phyloP scores from a whole-genome alignment of 2,888 invertebrate genomes.

The Vanessa cardui region DNA sequence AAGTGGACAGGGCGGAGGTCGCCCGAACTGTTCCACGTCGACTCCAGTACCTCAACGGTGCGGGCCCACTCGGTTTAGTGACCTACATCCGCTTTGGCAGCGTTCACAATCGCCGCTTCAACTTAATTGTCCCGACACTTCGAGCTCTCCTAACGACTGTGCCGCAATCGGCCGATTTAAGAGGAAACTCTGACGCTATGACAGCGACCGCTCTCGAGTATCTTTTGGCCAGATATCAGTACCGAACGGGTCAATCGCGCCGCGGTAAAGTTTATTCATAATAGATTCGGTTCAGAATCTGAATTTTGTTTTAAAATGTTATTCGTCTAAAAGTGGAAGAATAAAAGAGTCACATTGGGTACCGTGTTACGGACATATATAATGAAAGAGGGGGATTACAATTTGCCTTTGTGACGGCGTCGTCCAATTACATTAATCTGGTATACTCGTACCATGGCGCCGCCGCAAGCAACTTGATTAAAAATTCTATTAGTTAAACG shows the following conservation, averaged over 20 bases:
- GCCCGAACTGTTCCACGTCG: slow-evolving; percentile 54
- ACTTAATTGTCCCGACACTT: slow-evolving; percentile 83
- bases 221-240: slow-evolving; percentile 58
- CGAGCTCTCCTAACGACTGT: slow-evolving; percentile 79
- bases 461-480: slow-evolving; percentile 79
- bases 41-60: slow-evolving; percentile 67
- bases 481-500: slow-evolving; percentile 82
- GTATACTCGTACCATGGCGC: slow-evolving; percentile 64
- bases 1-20: slow-evolving; percentile 61
- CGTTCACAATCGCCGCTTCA: slow-evolving; percentile 81
- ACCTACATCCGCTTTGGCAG: slow-evolving; percentile 83
- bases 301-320: slow-evolving; percentile 63
- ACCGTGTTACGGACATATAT: slow-evolving; percentile 68
- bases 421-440: slow-evolving; percentile 82
- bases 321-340: slow-evolving; percentile 50
- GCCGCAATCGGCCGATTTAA: slow-evolving; percentile 80
- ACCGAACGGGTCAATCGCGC: slow-evolving; percentile 60
- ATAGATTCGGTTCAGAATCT: slow-evolving; percentile 59
- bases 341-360: slow-evolving; percentile 68
- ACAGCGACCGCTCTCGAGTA: slow-evolving; percentile 57
- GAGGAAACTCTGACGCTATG: slow-evolving; percentile 61
- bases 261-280: slow-evolving; percentile 41
- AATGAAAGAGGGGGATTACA: slow-evolving; percentile 79
- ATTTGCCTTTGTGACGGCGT: slow-evolving; percentile 81
- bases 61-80: slow-evolving; percentile 76